Percentiles rank a stretch among this genome's conserved stretches.
These are phyloP conservation scores for Cherax quadricarinatus DNA, from an alignment of 1,140 invertebrate genomes.

Conservation along the genomic window DNA sequence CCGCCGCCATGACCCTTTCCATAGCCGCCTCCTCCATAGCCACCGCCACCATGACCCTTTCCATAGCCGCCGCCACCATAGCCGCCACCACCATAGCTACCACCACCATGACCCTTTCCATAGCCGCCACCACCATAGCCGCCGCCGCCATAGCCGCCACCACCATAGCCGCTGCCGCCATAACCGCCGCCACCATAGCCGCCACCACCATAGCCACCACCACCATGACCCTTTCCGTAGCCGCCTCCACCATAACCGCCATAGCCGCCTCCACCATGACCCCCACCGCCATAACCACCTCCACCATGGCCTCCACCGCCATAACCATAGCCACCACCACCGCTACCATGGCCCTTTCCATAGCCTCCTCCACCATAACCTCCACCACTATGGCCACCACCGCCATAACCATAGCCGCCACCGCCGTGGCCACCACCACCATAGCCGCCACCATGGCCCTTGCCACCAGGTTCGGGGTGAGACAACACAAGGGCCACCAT, in stretches of 20 bases:
- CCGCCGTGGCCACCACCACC: too few species aligned
- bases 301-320: background rate
- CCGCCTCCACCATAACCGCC: background rate
- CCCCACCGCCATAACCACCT: background rate
- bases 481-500: too few species aligned
- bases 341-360: background rate
- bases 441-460: too few species aligned
- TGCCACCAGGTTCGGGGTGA: too few species aligned
- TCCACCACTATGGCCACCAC: background rate
- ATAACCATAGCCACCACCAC: background rate
- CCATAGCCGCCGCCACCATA: background rate
- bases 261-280: background rate
- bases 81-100: background rate
- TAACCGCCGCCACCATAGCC: background rate
- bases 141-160: background rate
- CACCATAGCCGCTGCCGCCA: background rate
- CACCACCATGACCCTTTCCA: background rate
- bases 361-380: background rate
- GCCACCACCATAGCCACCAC: background rate
- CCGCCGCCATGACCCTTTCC: background rate
- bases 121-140: too few species aligned
- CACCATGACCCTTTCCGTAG: background rate
- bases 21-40: background rate
- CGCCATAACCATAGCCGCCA: background rate
- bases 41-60: background rate